phyloP scores from a whole-genome alignment of 2,113 vertebrate species.

The Poeciliopsis occidentalis region DNA sequence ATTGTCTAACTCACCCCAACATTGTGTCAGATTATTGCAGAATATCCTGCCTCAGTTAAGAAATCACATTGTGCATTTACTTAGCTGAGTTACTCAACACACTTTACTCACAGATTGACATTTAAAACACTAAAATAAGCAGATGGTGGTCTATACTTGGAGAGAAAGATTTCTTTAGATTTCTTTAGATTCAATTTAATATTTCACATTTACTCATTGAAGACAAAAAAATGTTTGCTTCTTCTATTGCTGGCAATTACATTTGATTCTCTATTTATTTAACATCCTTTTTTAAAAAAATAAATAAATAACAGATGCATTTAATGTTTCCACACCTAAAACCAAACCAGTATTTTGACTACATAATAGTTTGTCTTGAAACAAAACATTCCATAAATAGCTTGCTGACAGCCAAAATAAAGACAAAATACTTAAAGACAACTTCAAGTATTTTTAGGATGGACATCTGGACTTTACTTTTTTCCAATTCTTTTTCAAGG shows the following conservation, averaged over 20 bases:
- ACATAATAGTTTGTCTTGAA: not conserved
- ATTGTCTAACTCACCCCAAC: slow-evolving; percentile 5
- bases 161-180: not conserved
- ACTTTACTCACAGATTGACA: not conserved
- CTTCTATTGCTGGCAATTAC: not conserved
- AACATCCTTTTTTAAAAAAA: not conserved
- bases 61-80: not conserved
- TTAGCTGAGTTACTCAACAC: not conserved
- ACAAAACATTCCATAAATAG: not conserved
- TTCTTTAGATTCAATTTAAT: not conserved
- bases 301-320: not conserved
- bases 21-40: slow-evolving; percentile 6
- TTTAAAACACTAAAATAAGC: not conserved
- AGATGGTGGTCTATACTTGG: not conserved
- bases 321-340: not conserved
- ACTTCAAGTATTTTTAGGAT: no score
- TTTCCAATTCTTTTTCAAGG: not conserved
- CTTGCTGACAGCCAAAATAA: not conserved
- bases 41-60: not conserved
- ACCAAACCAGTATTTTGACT: not conserved
- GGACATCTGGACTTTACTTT: not conserved
- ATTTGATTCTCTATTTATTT: not conserved
- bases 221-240: not conserved
- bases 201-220: not conserved
- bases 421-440: not conserved